Base-by-base conservation (phyloP, 2,113 vertebrate genomes). In the Amphiprion ocellaris region DNA sequence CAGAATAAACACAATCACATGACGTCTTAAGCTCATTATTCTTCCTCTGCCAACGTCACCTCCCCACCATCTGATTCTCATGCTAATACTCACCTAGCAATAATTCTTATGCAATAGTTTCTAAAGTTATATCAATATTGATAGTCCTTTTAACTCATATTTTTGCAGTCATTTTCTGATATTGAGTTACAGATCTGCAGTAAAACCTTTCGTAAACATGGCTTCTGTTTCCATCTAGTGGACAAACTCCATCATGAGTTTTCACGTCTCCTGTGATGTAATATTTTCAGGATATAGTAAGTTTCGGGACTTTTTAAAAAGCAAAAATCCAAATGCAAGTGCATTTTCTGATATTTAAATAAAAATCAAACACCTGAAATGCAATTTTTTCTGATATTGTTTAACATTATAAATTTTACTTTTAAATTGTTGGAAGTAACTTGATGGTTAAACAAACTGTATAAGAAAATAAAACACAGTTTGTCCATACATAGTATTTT, bases 161-260 rank as follows among this genome's bases (percentile, higher is more conserved):
- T 11, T 56, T 30, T 50, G 2, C 17, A 24, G 24, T 53, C 0
- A 23, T 50, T 68, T 15, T 1, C 37, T 4, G 15, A 37, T 9
- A 4, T 0, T 17, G 6, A 55, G 14, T 53, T 33, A 39, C 26
- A 24, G 6, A 50, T 63, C 3, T 47, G 5, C 24, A 11, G 10
- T 47, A 8, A 33, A 30, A 21, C 21, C 21, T 21, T 21, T 21
- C 21, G 21, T 21, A 21, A 21, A 10, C 16, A 0, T 46, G 46
- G 3, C 10, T 21, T 84, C 69, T 87, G 59, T 55, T 50, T 64
- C 1, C 87, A 83, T 76, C 89, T 90, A 80, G 87, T 82, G 90
- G 85, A 6, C 61, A 61, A 10, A 61, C 7, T 6, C 2, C 3
- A 2, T 54, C 55, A 58, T 37, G 33, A 33, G 33, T 33, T 37